A percentile compares a stretch with the other conserved stretches of the same genome.
phyloP scores from a whole-genome alignment of 2,113 vertebrate genomes.

The Tupaia chinensis region DNA sequence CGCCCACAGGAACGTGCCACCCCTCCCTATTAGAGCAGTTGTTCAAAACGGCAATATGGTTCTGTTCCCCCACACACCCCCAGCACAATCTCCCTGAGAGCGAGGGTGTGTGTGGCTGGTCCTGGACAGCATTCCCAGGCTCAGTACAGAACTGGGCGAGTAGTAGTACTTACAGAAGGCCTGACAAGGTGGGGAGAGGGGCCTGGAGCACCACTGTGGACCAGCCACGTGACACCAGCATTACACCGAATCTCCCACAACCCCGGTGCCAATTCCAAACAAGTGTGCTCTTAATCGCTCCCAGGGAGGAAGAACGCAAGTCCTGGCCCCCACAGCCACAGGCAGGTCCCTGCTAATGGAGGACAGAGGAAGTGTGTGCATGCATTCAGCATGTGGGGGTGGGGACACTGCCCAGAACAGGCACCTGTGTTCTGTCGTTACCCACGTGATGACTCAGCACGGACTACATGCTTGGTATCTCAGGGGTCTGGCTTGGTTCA shows the following conservation, averaged over 20 bases:
- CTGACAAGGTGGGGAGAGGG: accelerated
- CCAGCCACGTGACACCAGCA: accelerated
- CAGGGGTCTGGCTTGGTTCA: accelerated
- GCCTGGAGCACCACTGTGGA: accelerated
- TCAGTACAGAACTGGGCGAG: neutral
- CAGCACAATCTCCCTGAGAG: accelerated
- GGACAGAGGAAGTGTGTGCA: accelerated
- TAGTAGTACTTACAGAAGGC: accelerated
- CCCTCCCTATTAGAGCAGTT: too few relatives aligned
- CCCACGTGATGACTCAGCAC: accelerated
- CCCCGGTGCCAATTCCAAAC: neutral
- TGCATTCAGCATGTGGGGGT: accelerated
- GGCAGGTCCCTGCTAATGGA: accelerated
- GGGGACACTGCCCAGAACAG: neutral
- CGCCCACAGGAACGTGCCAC: accelerated
- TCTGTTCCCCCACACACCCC: neutral
- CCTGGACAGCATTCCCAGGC: accelerated
- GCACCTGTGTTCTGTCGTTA: accelerated
- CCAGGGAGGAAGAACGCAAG: accelerated
- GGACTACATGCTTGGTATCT: accelerated
- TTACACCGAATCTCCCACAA: accelerated
- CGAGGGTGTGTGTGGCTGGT: accelerated
- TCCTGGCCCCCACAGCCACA: neutral
- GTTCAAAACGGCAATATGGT: accelerated
- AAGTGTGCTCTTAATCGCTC: accelerated